phyloP scores from a whole-genome alignment of 1,140 invertebrate genomes.

The Tachypleus tridentatus region DNA sequence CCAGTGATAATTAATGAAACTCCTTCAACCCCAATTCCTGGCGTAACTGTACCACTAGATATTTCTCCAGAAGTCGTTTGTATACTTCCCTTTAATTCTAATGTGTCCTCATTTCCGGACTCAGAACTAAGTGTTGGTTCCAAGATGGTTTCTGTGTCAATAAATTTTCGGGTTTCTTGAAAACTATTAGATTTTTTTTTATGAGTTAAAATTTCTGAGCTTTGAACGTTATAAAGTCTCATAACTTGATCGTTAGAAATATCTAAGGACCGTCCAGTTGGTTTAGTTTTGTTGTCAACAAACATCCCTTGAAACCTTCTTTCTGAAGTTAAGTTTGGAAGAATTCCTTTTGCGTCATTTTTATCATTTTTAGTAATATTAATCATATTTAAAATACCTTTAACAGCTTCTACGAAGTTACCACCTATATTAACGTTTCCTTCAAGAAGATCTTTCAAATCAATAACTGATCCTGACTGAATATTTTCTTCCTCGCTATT shows the following conservation, averaged over 20 bases:
- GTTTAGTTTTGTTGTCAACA: conserved; percentile 13
- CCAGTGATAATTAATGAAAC: no score
- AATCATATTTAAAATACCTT: conserved; percentile 27
- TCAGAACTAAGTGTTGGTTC: no score
- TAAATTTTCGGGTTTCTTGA: no score
- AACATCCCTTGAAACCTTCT: conserved; percentile 18
- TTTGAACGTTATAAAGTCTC: conserved; percentile 21
- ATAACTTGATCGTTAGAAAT: no score
- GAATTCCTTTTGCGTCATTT: conserved; percentile 2
- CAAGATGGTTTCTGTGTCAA: no score
- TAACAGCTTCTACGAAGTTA: conserved; percentile 25
- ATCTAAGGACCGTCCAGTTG: no score
- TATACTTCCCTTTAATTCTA: no score
- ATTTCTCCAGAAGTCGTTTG: no score
- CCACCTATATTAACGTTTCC: conserved; percentile 20
- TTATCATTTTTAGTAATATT: conserved; percentile 19
- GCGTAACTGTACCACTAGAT: no score
- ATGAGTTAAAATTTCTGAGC: conserved; percentile 14
- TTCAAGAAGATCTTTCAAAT: conserved; percentile 26
- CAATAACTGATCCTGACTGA: conserved; percentile 26
- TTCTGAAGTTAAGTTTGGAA: conserved; percentile 13
- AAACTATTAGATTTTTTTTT: no score
- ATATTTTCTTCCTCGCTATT: conserved; percentile 1
- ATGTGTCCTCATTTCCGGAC: no score
- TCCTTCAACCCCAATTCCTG: no score